Evolutionary conservation across 2,888 invertebrate genomes (phyloP).

Genomic region (Calameuta filiformis): DNA sequence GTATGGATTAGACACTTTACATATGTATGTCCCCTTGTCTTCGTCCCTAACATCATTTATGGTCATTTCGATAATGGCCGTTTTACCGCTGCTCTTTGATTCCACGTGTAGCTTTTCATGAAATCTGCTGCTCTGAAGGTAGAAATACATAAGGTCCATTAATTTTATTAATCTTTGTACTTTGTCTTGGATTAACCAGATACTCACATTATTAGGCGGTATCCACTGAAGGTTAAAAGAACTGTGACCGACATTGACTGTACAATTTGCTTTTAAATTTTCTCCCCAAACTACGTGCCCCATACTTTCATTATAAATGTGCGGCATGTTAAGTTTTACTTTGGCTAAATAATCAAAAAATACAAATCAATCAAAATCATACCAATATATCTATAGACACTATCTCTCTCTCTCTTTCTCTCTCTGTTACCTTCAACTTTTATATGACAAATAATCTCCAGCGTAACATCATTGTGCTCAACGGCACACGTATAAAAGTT

Average conservation of each 20-base stretch:
- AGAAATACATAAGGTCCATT: neutral
- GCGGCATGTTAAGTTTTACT: slow-evolving; percentile 30
- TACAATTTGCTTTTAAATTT: slow-evolving; percentile 49
- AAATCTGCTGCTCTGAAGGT: slow-evolving; percentile 36
- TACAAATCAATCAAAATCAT: neutral
- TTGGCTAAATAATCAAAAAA: slow-evolving; percentile 9
- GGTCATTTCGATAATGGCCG: slow-evolving; percentile 28
- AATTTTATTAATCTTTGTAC: neutral
- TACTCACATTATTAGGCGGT: neutral
- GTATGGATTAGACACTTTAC: slow-evolving; percentile 17
- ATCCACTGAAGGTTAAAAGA: neutral
- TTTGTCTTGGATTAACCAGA: neutral
- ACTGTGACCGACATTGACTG: slow-evolving; percentile 29
- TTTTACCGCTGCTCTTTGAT: neutral
- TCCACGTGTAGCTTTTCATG: neutral
- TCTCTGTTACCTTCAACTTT: slow-evolving; percentile 27
- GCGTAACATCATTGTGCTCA: neutral
- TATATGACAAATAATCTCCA: slow-evolving; percentile 22
- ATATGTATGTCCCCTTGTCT: slow-evolving; percentile 50
- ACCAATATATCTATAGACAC: neutral
- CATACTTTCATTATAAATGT: slow-evolving; percentile 33
- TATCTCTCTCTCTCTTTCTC: neutral
- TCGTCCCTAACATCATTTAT: slow-evolving; percentile 40
- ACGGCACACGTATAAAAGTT: slow-evolving; percentile 34
- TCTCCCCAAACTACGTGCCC: slow-evolving; percentile 50